Conservation (phyloP, 2,888 invertebrate species). For the Ennomos erosarius region DNA sequence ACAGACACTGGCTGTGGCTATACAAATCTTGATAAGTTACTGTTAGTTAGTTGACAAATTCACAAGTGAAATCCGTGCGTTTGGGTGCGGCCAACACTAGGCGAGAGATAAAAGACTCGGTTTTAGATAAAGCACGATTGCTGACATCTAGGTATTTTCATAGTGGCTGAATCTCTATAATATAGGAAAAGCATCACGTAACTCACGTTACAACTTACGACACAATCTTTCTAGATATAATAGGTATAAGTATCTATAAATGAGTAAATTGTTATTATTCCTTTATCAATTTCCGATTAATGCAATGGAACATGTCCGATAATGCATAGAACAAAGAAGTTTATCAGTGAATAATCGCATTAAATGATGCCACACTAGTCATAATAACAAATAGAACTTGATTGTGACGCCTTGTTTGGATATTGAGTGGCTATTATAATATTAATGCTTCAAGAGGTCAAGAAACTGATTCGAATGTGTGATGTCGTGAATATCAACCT, state of each 20-base stretch:
- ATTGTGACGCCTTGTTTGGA: conserved; percentile 32
- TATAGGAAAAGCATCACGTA: conserved; percentile 18
- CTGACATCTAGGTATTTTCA: conserved; percentile 15
- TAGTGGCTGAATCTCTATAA: conserved; percentile 1
- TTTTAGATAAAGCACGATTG: conserved; percentile 36
- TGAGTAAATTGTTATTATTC: conserved; percentile 24
- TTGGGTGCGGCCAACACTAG: conserved; percentile 15
- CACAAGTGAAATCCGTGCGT: conserved; percentile 4
- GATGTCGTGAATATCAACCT: conserved; percentile 5
- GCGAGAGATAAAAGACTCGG: conserved; percentile 26
- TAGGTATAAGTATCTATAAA: conserved; percentile 8
- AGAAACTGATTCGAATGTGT: conserved; percentile 25
- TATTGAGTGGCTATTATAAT: conserved; percentile 22
- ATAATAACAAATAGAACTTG: conserved; percentile 29
- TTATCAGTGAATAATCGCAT: conserved; percentile 36
- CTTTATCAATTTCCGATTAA: conserved; percentile 34
- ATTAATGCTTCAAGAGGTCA: conserved; percentile 28
- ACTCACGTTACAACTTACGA: background rate
- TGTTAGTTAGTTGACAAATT: conserved; percentile 2
- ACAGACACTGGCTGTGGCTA: conserved; percentile 7
- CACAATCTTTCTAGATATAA: conserved; percentile 14
- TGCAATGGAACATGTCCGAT: conserved; percentile 36
- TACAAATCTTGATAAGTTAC: conserved; percentile 31
- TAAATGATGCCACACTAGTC: conserved; percentile 26
- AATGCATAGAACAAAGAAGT: conserved; percentile 37